phyloP scores from a whole-genome alignment of 2,888 invertebrate species.

The Seira sanloemensis region DNA sequence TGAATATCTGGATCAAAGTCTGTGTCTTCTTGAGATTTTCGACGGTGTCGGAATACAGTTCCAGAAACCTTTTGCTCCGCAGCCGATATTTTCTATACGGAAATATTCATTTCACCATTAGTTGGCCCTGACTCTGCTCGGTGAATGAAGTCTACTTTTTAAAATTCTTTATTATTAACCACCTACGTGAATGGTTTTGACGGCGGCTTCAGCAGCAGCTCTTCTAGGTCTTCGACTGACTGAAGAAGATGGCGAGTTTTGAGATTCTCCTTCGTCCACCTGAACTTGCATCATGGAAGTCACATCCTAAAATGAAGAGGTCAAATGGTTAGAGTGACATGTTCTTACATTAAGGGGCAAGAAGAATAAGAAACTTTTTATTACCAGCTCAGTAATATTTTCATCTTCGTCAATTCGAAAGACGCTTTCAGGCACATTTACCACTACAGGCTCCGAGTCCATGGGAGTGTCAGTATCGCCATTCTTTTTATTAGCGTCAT shows the following conservation, averaged over 20 bases:
- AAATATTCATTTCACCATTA: too few relatives aligned
- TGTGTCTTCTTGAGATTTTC: slow-evolving; percentile 47
- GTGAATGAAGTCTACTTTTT: background rate
- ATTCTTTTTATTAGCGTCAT: background rate
- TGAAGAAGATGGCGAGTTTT: background rate
- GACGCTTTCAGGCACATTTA: background rate
- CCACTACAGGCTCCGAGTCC: slow-evolving; percentile 13
- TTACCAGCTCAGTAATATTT: slow-evolving; percentile 49
- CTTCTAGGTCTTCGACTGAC: slow-evolving; percentile 61
- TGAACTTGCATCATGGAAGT: slow-evolving; percentile 45
- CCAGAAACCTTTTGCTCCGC: slow-evolving; percentile 17
- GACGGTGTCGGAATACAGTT: slow-evolving; percentile 2
- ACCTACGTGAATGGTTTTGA: slow-evolving; percentile 69
- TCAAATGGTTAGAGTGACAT: background rate
- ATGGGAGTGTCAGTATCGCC: slow-evolving; percentile 62
- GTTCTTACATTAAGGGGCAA: too few relatives aligned
- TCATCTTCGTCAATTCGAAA: slow-evolving; percentile 51
- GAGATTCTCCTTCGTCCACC: slow-evolving; percentile 8
- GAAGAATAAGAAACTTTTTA: background rate
- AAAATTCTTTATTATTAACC: background rate
- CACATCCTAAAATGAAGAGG: background rate
- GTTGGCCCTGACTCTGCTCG: too few relatives aligned
- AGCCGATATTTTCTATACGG: slow-evolving; percentile 29
- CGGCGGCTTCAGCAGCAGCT: slow-evolving; percentile 70
- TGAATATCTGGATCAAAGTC: slow-evolving; percentile 26